Evolutionary conservation across 2,797 vertebrate genomes (phyloP).

Genomic region (Chiroxiphia lanceolata): DNA sequence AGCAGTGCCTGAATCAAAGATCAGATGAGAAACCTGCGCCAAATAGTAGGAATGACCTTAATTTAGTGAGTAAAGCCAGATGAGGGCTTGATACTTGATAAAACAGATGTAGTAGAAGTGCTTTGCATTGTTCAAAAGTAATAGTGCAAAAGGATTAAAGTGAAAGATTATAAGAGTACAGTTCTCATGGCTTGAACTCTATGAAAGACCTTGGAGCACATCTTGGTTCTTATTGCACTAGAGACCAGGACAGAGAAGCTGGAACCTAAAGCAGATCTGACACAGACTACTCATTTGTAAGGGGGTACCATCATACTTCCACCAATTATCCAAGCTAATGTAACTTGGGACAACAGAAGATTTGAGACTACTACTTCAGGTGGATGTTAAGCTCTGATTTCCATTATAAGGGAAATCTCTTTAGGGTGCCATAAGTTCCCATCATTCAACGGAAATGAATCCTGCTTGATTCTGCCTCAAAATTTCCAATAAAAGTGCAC

Average conservation of each 20-base stretch:
- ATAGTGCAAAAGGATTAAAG: neutral
- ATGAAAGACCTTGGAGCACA: neutral
- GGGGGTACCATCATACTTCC: neutral
- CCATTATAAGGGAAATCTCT: neutral
- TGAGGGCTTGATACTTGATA: neutral
- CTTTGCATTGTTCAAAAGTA: neutral
- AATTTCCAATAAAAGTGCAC: neutral
- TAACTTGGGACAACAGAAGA: neutral
- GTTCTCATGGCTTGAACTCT: neutral
- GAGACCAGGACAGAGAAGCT: neutral
- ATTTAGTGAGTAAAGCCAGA: neutral
- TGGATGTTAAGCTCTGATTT: neutral
- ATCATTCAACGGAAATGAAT: neutral
- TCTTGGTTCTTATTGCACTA: neutral
- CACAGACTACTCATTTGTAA: neutral
- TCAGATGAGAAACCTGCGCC: neutral
- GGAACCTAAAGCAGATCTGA: neutral
- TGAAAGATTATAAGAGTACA: neutral
- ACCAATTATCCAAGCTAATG: neutral
- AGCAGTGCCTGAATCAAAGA: neutral
- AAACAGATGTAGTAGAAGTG: neutral
- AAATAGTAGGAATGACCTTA: neutral
- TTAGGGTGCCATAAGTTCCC: neutral
- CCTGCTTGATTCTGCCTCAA: neutral
- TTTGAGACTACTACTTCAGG: neutral